Percentiles rank a stretch among this genome's conserved stretches.
phyloP scores from a whole-genome alignment of 2,888 invertebrate species.

The Noctuana brunneofusca region DNA sequence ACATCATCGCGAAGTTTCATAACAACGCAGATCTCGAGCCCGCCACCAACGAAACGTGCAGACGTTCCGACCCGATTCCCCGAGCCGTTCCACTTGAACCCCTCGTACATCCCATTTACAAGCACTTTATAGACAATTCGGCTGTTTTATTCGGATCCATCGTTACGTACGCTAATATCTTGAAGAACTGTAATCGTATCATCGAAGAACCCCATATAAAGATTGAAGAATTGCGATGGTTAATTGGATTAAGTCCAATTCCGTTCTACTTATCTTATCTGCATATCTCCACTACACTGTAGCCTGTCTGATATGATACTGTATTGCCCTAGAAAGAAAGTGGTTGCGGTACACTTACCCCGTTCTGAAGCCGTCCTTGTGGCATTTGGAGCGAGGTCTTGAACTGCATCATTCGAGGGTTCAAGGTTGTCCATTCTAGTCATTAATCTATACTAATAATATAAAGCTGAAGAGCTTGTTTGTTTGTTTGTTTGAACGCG shows the following conservation, averaged over 20 bases:
- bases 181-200: neutral
- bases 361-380: conserved; percentile 21
- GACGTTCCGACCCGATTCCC: conserved; percentile 25
- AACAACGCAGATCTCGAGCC: neutral
- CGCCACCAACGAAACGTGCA: conserved; percentile 13
- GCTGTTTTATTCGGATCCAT: neutral
- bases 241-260: neutral
- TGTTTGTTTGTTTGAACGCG: no score
- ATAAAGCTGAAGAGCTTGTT: no score
- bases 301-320: conserved; percentile 5
- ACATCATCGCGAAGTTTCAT: conserved; percentile 1
- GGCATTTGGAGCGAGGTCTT: conserved; percentile 32
- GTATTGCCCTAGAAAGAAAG: conserved; percentile 24
- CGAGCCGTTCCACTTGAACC: conserved; percentile 1
- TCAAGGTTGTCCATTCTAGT: conserved; percentile 17
- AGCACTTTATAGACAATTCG: neutral
- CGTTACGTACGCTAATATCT: neutral
- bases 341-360: conserved; percentile 18
- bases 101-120: neutral
- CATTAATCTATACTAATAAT: neutral
- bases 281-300: neutral
- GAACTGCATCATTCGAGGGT: conserved; percentile 27
- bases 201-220: no score
- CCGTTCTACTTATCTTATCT: conserved; percentile 3
- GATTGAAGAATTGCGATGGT: neutral